Evolutionary conservation across 2,888 invertebrate genomes (phyloP).

Genomic region (Halocaridina rubra): DNA sequence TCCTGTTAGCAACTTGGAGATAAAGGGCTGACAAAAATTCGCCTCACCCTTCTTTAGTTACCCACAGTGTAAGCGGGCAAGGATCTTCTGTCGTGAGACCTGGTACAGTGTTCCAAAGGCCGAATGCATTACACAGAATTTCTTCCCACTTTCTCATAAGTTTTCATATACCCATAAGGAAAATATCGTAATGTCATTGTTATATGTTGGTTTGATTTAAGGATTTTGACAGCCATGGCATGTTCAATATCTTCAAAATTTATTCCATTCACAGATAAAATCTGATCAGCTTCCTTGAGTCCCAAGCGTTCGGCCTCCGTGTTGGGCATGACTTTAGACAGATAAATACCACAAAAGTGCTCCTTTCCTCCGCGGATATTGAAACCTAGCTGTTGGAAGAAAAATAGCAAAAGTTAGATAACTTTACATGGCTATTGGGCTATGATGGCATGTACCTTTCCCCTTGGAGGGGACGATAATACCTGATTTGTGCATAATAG

Average conservation of each 20-base stretch:
- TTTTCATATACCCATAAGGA: slow-evolving; percentile 51
- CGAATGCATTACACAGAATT: too few relatives aligned
- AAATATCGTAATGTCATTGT: slow-evolving; percentile 42
- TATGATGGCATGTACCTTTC: too few relatives aligned
- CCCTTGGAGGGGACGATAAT: too few relatives aligned
- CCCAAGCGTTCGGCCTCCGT: slow-evolving; percentile 49
- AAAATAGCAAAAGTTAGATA: too few relatives aligned
- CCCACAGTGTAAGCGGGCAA: too few relatives aligned
- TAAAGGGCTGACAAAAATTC: too few relatives aligned
- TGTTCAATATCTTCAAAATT: slow-evolving; percentile 54
- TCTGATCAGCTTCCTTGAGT: slow-evolving; percentile 48
- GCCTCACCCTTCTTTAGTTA: too few relatives aligned
- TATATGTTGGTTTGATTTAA: slow-evolving; percentile 38
- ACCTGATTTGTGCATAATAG: too few relatives aligned
- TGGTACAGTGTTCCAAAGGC: too few relatives aligned
- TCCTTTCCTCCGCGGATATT: slow-evolving; percentile 55
- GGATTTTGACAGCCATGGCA: slow-evolving; percentile 37
- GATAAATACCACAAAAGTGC: slow-evolving; percentile 49
- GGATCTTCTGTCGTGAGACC: too few relatives aligned
- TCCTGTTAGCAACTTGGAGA: too few relatives aligned
- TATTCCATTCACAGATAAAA: slow-evolving; percentile 47
- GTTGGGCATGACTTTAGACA: slow-evolving; percentile 56
- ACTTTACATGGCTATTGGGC: too few relatives aligned
- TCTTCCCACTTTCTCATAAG: slow-evolving; percentile 34
- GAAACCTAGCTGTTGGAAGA: slow-evolving; percentile 49